Base-by-base conservation (phyloP, 2,888 invertebrate genomes). In the Rhogogaster chlorosoma region DNA sequence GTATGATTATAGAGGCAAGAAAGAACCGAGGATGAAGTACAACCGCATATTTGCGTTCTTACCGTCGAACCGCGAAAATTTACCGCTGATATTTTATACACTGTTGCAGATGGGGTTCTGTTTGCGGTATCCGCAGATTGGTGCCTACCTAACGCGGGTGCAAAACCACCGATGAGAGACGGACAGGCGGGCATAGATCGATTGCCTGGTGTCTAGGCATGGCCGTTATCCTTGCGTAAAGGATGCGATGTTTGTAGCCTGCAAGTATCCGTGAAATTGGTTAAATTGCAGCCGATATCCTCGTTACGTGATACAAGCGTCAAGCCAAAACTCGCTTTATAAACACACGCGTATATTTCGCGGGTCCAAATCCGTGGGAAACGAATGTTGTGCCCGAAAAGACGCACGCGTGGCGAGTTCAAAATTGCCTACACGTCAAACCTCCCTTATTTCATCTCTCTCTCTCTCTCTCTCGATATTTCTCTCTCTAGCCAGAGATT, bases 111-210 rank as follows among this genome's bases (percentile, higher is more conserved):
- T 26, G 49, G 67, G 29, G 67, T 67, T 57, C 61, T 75, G 84
- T 78, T 80, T 84, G 84, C 78, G 84, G 84, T 80, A 86, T 87
- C 87, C 86, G 88, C 87, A 86, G 87, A 88, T 86, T 87, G 85
- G 83, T 15, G 18, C 49, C 57, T 45, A 29, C 49, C 57, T 45
- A 29, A 29, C 57, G 32, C 36, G 32, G 78, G 18, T 22, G 71
- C n/a, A 83, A 88, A 88, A 90, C 87, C 87, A 88, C 88, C 88
- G 86, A 86, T 83, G 85, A 64, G 83, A 83, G 84, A 87, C 87
- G 85, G 87, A 87, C 87, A 84, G 88, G 32, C 87, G 87, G 89
- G 88, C 89, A 86, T 87, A 89, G 88, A 90, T 90, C 89, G 90
- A 90, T 90, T 89, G 87, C 89, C 64, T 85, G 84, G 85, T n/a